Percentiles rank a stretch among this genome's conserved stretches.
Evolutionary conservation across 2,797 vertebrate genomes (phyloP).

Genomic region (Myripristis jacobus): DNA sequence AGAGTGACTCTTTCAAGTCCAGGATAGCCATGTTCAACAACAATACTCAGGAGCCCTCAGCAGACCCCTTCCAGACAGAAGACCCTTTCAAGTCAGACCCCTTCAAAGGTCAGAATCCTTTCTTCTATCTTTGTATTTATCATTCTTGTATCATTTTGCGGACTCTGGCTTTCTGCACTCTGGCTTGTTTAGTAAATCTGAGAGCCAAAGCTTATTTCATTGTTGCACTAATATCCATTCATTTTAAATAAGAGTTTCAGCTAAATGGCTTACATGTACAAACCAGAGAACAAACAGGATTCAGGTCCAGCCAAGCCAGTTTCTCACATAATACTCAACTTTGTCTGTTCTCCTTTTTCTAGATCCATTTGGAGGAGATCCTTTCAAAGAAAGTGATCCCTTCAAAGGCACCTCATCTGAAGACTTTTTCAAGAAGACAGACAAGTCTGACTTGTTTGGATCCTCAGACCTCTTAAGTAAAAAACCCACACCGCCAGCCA

Average conservation of each 20-base stretch:
- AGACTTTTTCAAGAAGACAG: conserved; percentile 90
- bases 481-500: conserved; percentile 84
- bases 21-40: conserved; percentile 90
- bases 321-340: not conserved
- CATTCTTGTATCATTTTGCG: not conserved
- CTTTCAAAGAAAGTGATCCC: conserved; percentile 84
- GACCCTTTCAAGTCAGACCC: conserved; percentile 95
- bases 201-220: not conserved
- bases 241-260: conserved; percentile 15
- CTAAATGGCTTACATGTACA: not conserved
- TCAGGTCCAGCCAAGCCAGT: not conserved
- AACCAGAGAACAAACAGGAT: not conserved
- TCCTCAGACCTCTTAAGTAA: conserved; percentile 89
- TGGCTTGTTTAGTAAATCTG: conserved; percentile 1
- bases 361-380: conserved; percentile 90
- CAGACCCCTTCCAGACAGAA: conserved; percentile 94
- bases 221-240: not conserved
- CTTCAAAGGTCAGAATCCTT: conserved; percentile 87
- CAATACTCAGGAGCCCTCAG: conserved; percentile 80
- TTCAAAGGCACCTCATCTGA: conserved; percentile 83
- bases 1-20: conserved; percentile 93
- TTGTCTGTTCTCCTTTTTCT: conserved; percentile 18
- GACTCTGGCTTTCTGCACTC: not conserved
- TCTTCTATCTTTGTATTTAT: not conserved
- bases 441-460: conserved; percentile 88